Conservation (phyloP, 2,113 vertebrate species). For the Scomber scombrus region DNA sequence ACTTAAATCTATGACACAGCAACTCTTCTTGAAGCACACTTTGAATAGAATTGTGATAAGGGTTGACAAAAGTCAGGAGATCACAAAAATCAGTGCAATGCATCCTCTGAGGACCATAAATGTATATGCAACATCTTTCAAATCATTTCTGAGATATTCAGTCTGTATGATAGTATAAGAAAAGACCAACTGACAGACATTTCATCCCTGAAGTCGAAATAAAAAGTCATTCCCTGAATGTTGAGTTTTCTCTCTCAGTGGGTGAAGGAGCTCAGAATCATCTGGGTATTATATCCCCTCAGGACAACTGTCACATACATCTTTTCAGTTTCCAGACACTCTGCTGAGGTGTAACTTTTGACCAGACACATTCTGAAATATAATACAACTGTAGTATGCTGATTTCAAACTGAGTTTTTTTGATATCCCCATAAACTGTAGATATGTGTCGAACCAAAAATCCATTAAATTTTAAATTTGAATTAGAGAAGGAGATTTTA, state of each 20-base stretch:
- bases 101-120: too few species aligned
- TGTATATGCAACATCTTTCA: too few species aligned
- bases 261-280: not conserved
- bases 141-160: too few species aligned
- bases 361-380: slow-evolving; percentile 17
- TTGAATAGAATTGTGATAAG: too few species aligned
- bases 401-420: slow-evolving; percentile 25
- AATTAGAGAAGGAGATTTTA: not conserved
- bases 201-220: too few species aligned
- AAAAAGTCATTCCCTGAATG: not conserved
- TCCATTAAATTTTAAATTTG: not conserved
- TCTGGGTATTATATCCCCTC: slow-evolving; percentile 1
- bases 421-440: not conserved
- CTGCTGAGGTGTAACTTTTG: slow-evolving; percentile 44
- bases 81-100: too few species aligned
- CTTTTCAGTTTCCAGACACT: not conserved
- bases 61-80: too few species aligned
- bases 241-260: not conserved
- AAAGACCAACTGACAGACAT: too few species aligned
- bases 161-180: too few species aligned
- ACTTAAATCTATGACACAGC: too few species aligned
- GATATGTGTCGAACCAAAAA: not conserved
- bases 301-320: slow-evolving; percentile 19
- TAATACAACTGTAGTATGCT: slow-evolving; percentile 20
- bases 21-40: too few species aligned